These are phyloP conservation scores for Prunella himalayana DNA, from an alignment of 2,113 vertebrate genomes.

Conservation along the genomic window DNA sequence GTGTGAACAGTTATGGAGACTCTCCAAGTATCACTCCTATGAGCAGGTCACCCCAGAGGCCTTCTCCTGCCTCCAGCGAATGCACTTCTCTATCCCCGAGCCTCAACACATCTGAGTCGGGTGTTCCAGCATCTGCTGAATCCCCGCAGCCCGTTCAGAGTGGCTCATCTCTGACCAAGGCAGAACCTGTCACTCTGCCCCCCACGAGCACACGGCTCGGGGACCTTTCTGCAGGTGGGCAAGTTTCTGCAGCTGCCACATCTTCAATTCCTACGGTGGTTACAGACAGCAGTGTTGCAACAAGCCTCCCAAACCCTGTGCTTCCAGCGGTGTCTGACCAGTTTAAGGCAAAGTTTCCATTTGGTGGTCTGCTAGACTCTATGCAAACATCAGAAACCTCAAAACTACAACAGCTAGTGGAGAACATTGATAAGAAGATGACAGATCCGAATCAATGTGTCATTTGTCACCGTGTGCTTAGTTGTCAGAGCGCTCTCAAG, in stretches of 20 bases:
- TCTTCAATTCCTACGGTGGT: constrained; percentile 61
- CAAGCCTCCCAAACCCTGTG: constrained; percentile 80
- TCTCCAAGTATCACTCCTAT: constrained; percentile 90
- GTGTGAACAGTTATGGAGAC: constrained; percentile 82
- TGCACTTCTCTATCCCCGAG: constrained; percentile 93
- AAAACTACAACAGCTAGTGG: constrained; percentile 96
- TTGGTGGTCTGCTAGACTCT: constrained; percentile 96
- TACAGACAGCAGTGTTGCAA: constrained; percentile 72
- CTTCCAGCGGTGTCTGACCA: constrained; percentile 88
- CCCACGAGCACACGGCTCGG: constrained; percentile 72
- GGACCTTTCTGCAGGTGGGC: constrained; percentile 77
- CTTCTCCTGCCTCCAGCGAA: constrained; percentile 92
- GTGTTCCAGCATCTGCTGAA: constrained; percentile 71
- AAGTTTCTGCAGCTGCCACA: constrained; percentile 73
- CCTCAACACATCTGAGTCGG: constrained; percentile 79
- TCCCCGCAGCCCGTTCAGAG: constrained; percentile 81
- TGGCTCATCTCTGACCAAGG: constrained; percentile 78
- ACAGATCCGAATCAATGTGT: constrained; percentile 97
- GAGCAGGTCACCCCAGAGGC: constrained; percentile 91
- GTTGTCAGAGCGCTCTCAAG: constrained; percentile 98
- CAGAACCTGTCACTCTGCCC: constrained; percentile 81
- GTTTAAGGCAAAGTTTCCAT: constrained; percentile 96
- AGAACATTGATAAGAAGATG: constrained; percentile 99
- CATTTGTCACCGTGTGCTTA: constrained; percentile 97
- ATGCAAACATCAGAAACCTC: constrained; percentile 99